Evolutionary conservation across 2,113 vertebrate species (phyloP), one percentile per base, ranked within the genome.

Genomic region (Eulemur rufifrons): DNA sequence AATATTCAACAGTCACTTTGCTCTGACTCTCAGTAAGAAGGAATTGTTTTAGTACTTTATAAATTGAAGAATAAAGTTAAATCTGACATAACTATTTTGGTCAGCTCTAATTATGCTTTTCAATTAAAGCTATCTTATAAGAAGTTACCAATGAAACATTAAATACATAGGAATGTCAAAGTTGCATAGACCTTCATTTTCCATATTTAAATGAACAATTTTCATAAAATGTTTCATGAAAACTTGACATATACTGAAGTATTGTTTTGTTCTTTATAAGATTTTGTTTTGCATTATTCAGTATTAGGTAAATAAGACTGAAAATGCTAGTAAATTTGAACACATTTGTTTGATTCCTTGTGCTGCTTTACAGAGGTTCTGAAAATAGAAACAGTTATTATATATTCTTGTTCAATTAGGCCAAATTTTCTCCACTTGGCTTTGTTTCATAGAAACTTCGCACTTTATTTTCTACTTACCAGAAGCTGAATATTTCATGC

Each of bases 1-100:
- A 45, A 95, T 61, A 95, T 3, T 97, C 63, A 92, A 76, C 25
- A 89, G 56, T 95, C 93, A 89, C 3, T 92, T n/a, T 86, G 2
- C 5, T 97, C 89, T 91, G 84, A 93, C 18, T 94, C 32, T 12
- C 23, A 68, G 17, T 56, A 95, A 95, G 94, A 97, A 89, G 45
- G 69, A 92, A 59, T 8, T 77, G 1, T 71, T 96, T 96, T 68
- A 94, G 90, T 94, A 76, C 37, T 81, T 42, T 95, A 59, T 56
- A 86, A 80, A 95, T 82, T 39, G 45, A 92, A 97, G 10, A 5
- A 0, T 76, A 71, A 63, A 47, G 8, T 89, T 89, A 98, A 98
- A 77, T 76, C 18, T 86, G 0, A 25, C 15, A 61, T 94, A 0
- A 21, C 20, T 95, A 77, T 94, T 6, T 76, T 87, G 18, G 56